Conservation (phyloP, 2,888 invertebrate species). For the Drosophila infuscata region DNA sequence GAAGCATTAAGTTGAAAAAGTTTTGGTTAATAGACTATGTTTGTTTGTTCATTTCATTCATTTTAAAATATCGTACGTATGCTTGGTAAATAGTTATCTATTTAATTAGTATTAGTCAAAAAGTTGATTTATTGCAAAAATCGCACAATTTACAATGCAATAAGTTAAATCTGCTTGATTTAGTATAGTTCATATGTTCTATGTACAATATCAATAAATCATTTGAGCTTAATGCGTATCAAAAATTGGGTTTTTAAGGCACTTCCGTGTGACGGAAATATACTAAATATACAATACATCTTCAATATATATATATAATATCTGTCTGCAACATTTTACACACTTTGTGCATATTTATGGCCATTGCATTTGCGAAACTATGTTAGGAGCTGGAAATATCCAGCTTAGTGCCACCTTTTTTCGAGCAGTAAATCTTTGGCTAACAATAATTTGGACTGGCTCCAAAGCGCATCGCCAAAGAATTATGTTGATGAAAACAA, state of each 20-base stretch:
- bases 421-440: slow-evolving; percentile 67
- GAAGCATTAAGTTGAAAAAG: slow-evolving; percentile 75
- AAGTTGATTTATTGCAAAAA: slow-evolving; percentile 70
- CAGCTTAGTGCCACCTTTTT: slow-evolving; percentile 72
- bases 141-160: slow-evolving; percentile 72
- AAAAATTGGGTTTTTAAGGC: slow-evolving; percentile 81
- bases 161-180: slow-evolving; percentile 36
- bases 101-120: slow-evolving; percentile 74
- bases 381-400: slow-evolving; percentile 57
- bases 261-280: slow-evolving; percentile 85
- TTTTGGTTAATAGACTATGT: slow-evolving; percentile 37
- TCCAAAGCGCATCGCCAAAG: slow-evolving; percentile 72
- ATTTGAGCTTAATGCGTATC: slow-evolving; percentile 58
- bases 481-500: slow-evolving; percentile 79
- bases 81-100: slow-evolving; percentile 69
- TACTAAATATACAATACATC: slow-evolving; percentile 59
- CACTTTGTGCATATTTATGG: slow-evolving; percentile 57
- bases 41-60: slow-evolving; percentile 48
- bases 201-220: slow-evolving; percentile 56
- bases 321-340: slow-evolving; percentile 51
- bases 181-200: slow-evolving; percentile 15
- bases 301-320: slow-evolving; percentile 24
- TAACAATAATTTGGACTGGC: slow-evolving; percentile 75
- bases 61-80: slow-evolving; percentile 80
- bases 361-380: slow-evolving; percentile 54